Conservation (phyloP, 2,113 vertebrate species). For the Ramphastos sulfuratus region DNA sequence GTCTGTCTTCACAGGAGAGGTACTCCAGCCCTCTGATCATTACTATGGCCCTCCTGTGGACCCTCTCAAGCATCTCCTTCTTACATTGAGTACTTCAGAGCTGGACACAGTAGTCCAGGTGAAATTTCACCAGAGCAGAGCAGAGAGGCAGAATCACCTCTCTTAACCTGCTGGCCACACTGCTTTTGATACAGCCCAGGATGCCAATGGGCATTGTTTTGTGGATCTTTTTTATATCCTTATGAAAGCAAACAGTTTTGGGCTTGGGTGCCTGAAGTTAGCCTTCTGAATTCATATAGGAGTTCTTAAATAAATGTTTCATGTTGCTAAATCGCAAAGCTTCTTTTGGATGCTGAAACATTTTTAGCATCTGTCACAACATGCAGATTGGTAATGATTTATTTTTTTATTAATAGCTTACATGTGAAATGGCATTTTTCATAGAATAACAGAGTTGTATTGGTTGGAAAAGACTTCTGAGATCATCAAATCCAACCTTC, state of each 20-base stretch:
- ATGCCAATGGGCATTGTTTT: background rate
- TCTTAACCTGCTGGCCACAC: too few species aligned
- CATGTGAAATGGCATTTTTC: background rate
- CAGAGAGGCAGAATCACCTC: too few species aligned
- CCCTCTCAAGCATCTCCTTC: too few species aligned
- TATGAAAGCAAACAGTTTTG: background rate
- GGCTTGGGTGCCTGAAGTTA: background rate
- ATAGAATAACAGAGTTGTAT: background rate
- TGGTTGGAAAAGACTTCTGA: too few species aligned
- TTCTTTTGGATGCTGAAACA: background rate
- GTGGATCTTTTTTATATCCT: background rate
- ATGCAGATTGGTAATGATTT: background rate
- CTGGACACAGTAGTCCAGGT: too few species aligned
- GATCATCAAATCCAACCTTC: too few species aligned
- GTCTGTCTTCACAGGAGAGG: too few species aligned
- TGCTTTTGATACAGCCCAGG: too few species aligned
- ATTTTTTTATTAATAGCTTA: background rate
- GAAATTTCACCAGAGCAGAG: too few species aligned
- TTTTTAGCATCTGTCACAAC: background rate
- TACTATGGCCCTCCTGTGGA: too few species aligned
- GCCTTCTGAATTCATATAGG: background rate
- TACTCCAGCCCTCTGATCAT: too few species aligned
- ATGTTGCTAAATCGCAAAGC: background rate
- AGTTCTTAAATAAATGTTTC: background rate
- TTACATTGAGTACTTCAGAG: too few species aligned